Base-by-base conservation (phyloP, 2,113 vertebrate species). In the Oreocharis arfaki region DNA sequence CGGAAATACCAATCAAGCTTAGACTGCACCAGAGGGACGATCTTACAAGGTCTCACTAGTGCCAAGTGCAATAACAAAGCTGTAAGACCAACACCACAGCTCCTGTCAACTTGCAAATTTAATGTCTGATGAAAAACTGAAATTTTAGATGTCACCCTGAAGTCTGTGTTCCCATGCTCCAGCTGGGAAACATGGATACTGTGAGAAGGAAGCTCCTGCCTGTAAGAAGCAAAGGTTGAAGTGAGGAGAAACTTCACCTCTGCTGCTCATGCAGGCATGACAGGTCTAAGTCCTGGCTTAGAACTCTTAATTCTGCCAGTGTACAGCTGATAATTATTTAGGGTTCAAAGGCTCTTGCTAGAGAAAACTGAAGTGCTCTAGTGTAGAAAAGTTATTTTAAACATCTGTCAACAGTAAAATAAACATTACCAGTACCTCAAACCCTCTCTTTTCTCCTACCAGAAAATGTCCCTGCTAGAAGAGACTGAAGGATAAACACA, bases 141-240 rank as follows among this genome's bases (percentile, higher is more conserved):
- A 64, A 19, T 47, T 61, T 69, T 28, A 53, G 7, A 30, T 60
- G n/a, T 41, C 61, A 56, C 32, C 50, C 76, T 55, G 22, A 67
- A 74, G 11, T 47, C 33, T 75, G 15, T 55, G 50, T 37, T 87
- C 37, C 46, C 32, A 6, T 53, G 10, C 26, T 70, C 30, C 39
- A 33, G 1, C 0, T 39, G 22, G 17, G 30, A 63, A 55, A 65
- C 57, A 63, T 0, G 0, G 4, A 67, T 3, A 39, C 10, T 46
- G 4, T 23, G 3, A 80, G 21, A 84, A 76, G 14, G 37, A 61
- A 84, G 27, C 28, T 65, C 30, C 49, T 41, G 26, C 16, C 73
- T 22, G 18, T 35, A 71, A 46, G 27, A 63, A 64, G 37, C 49
- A 41, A 57, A 65, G 33, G 42, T 0, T 50, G 13, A 37, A 68